Evolutionary conservation across 2,888 invertebrate species (phyloP).

Genomic region (Aleiodes leptofemur): DNA sequence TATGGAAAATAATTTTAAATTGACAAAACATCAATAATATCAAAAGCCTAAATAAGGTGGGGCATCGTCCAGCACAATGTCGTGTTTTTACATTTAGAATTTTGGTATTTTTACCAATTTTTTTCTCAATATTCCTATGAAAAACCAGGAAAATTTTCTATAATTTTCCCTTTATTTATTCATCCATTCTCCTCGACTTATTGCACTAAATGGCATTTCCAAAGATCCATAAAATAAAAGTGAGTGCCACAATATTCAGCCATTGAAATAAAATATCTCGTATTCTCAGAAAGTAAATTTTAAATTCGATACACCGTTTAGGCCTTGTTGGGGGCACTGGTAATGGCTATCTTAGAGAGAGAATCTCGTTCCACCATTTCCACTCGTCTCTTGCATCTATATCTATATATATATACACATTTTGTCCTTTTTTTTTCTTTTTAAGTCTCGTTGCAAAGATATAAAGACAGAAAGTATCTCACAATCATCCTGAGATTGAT

Average conservation of each 20-base stretch:
- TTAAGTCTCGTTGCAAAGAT: not conserved
- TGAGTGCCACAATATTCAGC: not conserved
- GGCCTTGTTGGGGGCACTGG: slow-evolving; percentile 25
- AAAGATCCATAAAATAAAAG: slow-evolving; percentile 9
- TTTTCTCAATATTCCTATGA: too few relatives aligned
- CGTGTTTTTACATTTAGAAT: too few relatives aligned
- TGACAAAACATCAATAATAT: too few relatives aligned
- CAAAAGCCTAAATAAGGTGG: too few relatives aligned
- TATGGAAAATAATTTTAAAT: too few relatives aligned
- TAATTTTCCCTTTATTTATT: too few relatives aligned
- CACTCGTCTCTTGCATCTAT: not conserved
- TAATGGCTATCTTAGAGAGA: slow-evolving; percentile 13
- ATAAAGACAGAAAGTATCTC: slow-evolving; percentile 20
- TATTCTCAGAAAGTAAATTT: slow-evolving; percentile 39
- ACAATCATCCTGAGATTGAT: slow-evolving; percentile 34
- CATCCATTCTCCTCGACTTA: not conserved
- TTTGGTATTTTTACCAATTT: too few relatives aligned
- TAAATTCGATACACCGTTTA: slow-evolving; percentile 38
- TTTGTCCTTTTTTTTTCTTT: not conserved
- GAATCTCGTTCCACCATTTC: slow-evolving; percentile 14
- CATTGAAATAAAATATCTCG: not conserved
- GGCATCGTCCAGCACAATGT: too few relatives aligned
- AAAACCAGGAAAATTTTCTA: too few relatives aligned
- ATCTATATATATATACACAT: not conserved
- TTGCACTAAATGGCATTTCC: not conserved